phyloP scores from a whole-genome alignment of 2,888 invertebrate genomes.

The Itoplectis maculator region DNA sequence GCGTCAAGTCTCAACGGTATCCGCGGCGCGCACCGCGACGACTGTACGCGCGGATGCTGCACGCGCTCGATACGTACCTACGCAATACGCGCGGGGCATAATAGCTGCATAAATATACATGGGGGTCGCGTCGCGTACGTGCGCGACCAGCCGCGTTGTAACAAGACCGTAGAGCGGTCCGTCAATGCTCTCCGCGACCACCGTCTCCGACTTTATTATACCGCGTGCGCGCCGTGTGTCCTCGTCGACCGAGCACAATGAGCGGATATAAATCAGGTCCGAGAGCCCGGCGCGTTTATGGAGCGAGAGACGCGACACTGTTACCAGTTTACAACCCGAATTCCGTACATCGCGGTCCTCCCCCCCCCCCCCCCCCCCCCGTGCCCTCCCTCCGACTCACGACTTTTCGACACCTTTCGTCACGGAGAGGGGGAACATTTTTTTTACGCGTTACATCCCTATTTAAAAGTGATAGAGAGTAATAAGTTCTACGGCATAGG shows the following conservation, averaged over 20 bases:
- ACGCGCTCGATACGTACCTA: slow-evolving; percentile 13
- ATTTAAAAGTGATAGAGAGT: no score
- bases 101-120: slow-evolving; percentile 39
- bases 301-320: background rate
- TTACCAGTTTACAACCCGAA: no score
- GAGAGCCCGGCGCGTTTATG: slow-evolving; percentile 4
- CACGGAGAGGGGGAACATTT: no score
- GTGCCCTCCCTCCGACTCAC: no score
- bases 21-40: background rate
- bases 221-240: slow-evolving; percentile 1
- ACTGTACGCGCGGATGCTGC: background rate
- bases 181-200: slow-evolving; percentile 43
- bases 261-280: slow-evolving; percentile 72
- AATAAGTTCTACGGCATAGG: no score
- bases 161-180: slow-evolving; percentile 34
- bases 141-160: slow-evolving; percentile 26
- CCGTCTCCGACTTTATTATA: slow-evolving; percentile 38
- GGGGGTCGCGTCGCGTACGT: background rate
- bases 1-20: slow-evolving; percentile 17
- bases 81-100: slow-evolving; percentile 19
- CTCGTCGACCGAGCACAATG: slow-evolving; percentile 11
- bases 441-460: no score
- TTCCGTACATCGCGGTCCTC: no score
- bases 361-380: no score
- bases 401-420: no score